Evolutionary conservation across 2,888 invertebrate genomes (phyloP), one percentile per base, ranked within the genome.

Genomic region (Agrilus biguttatus): DNA sequence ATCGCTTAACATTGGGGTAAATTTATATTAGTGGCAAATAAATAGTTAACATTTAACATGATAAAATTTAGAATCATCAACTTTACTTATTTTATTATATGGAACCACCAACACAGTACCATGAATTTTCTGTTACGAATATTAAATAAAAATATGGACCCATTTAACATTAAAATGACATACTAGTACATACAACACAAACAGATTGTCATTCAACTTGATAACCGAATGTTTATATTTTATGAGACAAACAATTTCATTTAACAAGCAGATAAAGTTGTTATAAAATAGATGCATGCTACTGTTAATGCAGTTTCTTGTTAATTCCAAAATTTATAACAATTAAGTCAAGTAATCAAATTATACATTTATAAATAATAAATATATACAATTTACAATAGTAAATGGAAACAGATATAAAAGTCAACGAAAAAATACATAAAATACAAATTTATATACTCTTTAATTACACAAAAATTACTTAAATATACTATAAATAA

Each of bases 151-250:
- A 40, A n/a, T 34, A 34, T 33, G 35, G 34, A 35, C 28, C 19
- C 37, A 42, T 37, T 42, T 14, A 33, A 33, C 33, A 42, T 37
- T 33, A 37, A 17, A 42, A 42, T 40, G 45, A 44, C 43, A 50
- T 48, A 45, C 50, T n/a, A 46, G 39, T 45, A 47, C 43, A 47
- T 51, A 49, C 51, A 53, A 49, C 52, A 52, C 47, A 42, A 56
- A 53, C 51, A 50, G 53, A 55, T 55, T 55, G 55, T 55, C 55
- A 53, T 52, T 51, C 50, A 48, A 42, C 47, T 38, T 48, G 44
- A 45, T 47, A 39, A 43, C 46, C 51, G 47, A 48, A 23, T 23
- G 34, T 19, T 40, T 33, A 33, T n/a, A 39, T 17, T 32, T 39
- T 33, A 14, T 21, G 5, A 10, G 14, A 33, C 8, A 33, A 33